Conservation (phyloP, 37 sponge, comb jelly and placozoan genomes). For the Agelas oroides region DNA sequence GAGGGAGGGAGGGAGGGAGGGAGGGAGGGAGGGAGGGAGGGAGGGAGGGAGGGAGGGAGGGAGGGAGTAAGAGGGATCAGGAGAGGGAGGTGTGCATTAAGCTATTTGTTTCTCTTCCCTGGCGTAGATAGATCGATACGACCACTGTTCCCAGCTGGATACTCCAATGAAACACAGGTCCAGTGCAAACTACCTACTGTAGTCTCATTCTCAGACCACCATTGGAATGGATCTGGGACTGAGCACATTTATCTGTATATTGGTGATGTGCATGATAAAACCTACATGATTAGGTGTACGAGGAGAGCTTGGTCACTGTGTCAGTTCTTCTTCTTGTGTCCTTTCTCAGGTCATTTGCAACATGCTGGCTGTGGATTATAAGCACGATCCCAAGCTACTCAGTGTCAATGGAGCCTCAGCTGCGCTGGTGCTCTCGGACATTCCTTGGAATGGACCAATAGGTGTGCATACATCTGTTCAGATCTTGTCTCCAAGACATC, state of each 20-base stretch:
- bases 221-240: too few relatives aligned
- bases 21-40: too few relatives aligned
- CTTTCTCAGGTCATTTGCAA: slow-evolving; percentile 65
- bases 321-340: background rate
- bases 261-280: too few relatives aligned
- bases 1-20: too few relatives aligned
- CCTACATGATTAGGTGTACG: too few relatives aligned
- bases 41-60: too few relatives aligned
- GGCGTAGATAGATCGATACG: slow-evolving; percentile 67
- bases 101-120: background rate
- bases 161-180: slow-evolving; percentile 78
- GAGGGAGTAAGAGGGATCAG: too few relatives aligned
- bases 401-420: slow-evolving; percentile 86
- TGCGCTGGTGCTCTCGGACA: slow-evolving; percentile 75
- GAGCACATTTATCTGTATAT: too few relatives aligned
- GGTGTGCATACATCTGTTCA: slow-evolving; percentile 11
- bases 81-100: background rate
- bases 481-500: background rate
- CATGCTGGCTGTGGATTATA: slow-evolving; percentile 64
- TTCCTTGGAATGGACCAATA: slow-evolving; percentile 80
- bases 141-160: slow-evolving; percentile 65
- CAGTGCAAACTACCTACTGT: too few relatives aligned
- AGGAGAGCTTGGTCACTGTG: too few relatives aligned
- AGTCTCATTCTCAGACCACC: too few relatives aligned
- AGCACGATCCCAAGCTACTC: slow-evolving; percentile 65